Percentiles rank a stretch among this genome's conserved stretches.
Conservation (phyloP, 2,888 invertebrate species). For the Mamestra brassicae region DNA sequence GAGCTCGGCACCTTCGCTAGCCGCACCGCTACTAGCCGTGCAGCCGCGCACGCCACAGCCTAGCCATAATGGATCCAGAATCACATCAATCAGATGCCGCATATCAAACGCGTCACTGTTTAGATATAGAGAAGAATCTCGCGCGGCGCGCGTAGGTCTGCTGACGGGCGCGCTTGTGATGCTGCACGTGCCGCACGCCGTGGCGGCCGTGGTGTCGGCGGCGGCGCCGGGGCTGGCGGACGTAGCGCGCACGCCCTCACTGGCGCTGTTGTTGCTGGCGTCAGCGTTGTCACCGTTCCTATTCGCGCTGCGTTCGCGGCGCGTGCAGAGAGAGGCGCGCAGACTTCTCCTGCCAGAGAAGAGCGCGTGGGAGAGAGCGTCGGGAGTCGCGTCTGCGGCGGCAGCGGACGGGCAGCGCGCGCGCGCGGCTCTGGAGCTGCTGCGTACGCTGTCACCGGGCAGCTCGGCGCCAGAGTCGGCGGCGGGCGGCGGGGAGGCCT, state of each 20-base stretch:
- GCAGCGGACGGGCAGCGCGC: slow-evolving; percentile 90
- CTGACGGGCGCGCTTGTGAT: slow-evolving; percentile 93
- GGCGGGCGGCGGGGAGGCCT: slow-evolving; percentile 87
- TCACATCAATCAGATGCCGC: slow-evolving; percentile 94
- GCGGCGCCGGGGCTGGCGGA: slow-evolving; percentile 89
- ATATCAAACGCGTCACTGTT: slow-evolving; percentile 96
- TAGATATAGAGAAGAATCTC: slow-evolving; percentile 96
- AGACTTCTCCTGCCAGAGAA: slow-evolving; percentile 84
- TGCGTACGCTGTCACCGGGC: slow-evolving; percentile 86
- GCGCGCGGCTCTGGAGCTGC: slow-evolving; percentile 84
- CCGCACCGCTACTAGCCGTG: slow-evolving; percentile 81
- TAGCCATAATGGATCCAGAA: slow-evolving; percentile 90
- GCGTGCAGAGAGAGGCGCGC: slow-evolving; percentile 90
- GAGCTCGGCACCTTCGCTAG: slow-evolving; percentile 89
- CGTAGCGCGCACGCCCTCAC: slow-evolving; percentile 86
- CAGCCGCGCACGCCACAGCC: slow-evolving; percentile 87
- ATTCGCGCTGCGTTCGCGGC: slow-evolving; percentile 94
- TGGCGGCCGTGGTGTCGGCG: slow-evolving; percentile 79
- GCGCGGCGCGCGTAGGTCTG: slow-evolving; percentile 95
- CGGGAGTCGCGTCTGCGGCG: slow-evolving; percentile 90
- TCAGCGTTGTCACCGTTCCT: slow-evolving; percentile 94
- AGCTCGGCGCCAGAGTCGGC: slow-evolving; percentile 82
- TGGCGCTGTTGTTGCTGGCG: slow-evolving; percentile 91
- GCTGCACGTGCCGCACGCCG: slow-evolving; percentile 93
- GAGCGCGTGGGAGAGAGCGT: slow-evolving; percentile 89